These are phyloP conservation scores for Exephanes ischioxanthus DNA, from an alignment of 2,888 invertebrate species.

Conservation along the genomic window DNA sequence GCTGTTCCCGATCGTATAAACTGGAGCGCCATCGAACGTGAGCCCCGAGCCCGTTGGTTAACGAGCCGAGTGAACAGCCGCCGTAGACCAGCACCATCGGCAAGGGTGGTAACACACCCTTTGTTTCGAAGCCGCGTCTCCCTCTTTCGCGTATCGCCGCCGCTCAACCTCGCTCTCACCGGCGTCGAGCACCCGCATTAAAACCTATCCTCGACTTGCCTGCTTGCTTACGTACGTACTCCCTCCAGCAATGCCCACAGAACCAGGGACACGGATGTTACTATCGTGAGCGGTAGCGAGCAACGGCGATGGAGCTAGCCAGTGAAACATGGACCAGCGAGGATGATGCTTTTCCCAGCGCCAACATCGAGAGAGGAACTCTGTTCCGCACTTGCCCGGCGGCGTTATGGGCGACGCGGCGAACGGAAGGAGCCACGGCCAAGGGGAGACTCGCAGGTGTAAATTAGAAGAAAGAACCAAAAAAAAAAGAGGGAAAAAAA, in stretches of 20 bases:
- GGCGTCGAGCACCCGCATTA: conserved; percentile 54
- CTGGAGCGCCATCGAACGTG: conserved; percentile 76
- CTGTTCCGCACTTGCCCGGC: conserved; percentile 61
- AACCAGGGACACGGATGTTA: background rate
- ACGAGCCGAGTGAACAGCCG: conserved; percentile 72
- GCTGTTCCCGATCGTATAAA: conserved; percentile 71
- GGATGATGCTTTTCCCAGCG: conserved; percentile 8
- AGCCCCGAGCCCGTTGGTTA: conserved; percentile 63
- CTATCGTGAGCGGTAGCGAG: background rate
- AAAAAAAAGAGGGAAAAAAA: conserved; percentile 28
- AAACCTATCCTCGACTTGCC: conserved; percentile 57
- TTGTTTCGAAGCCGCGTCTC: conserved; percentile 55
- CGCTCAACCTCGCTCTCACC: conserved; percentile 23
- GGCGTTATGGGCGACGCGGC: conserved; percentile 32
- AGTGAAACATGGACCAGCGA: conserved; percentile 11
- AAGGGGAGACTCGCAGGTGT: conserved; percentile 76
- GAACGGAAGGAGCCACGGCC: conserved; percentile 44
- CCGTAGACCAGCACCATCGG: conserved; percentile 64
- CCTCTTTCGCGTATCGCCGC: conserved; percentile 23
- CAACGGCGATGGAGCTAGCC: background rate
- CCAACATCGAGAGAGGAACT: conserved; percentile 34
- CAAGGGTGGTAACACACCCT: conserved; percentile 46
- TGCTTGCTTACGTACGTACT: conserved; percentile 43
- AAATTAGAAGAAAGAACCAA: conserved; percentile 76
- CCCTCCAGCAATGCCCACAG: conserved; percentile 33